These are phyloP conservation scores for Hypolimnas misippus DNA, from an alignment of 2,888 invertebrate species.

Conservation along the genomic window DNA sequence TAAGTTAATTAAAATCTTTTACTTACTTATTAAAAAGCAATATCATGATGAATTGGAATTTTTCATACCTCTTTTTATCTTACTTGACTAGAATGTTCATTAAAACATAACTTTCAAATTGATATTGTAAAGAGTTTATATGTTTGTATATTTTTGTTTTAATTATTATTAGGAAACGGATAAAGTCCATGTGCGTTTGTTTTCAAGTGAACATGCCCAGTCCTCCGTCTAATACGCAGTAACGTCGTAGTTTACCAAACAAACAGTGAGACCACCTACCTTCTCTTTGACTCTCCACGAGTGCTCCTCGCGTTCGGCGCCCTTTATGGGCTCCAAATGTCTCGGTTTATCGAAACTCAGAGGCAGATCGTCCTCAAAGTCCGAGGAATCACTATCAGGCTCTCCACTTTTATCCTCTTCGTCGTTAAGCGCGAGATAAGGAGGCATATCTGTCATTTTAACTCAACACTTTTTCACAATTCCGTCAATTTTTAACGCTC, in stretches of 20 bases:
- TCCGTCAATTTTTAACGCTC: slow-evolving; percentile 54
- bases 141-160: neutral
- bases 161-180: neutral
- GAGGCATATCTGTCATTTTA: slow-evolving; percentile 83
- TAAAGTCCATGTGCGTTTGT: slow-evolving; percentile 74
- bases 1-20: no score
- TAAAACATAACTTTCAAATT: slow-evolving; percentile 1
- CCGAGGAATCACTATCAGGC: slow-evolving; percentile 73
- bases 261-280: slow-evolving; percentile 70
- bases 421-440: slow-evolving; percentile 76
- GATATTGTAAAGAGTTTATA: neutral
- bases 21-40: no score
- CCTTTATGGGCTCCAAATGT: slow-evolving; percentile 75
- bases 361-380: slow-evolving; percentile 86
- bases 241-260: slow-evolving; percentile 44
- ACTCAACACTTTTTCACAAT: slow-evolving; percentile 61
- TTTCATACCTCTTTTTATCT: no score
- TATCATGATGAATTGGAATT: no score
- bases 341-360: slow-evolving; percentile 89
- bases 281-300: slow-evolving; percentile 97
- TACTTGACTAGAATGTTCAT: neutral
- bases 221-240: slow-evolving; percentile 55
- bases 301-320: slow-evolving; percentile 88
- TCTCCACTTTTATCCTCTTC: slow-evolving; percentile 69
- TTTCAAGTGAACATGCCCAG: slow-evolving; percentile 53